phyloP scores from a whole-genome alignment of 2,113 vertebrate genomes.

The Percopsis transmontana region DNA sequence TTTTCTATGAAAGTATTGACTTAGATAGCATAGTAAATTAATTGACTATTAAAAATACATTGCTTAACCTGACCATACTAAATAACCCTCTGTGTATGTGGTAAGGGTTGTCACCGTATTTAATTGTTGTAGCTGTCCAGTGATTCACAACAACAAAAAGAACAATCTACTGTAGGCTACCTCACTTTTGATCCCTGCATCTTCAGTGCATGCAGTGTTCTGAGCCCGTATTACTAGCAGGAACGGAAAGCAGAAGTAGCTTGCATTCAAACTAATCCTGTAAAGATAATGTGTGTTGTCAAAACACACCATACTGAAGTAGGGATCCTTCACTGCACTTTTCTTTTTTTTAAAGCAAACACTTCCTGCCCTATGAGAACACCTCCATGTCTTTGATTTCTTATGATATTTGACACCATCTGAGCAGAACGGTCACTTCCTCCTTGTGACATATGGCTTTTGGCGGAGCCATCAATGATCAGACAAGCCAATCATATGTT shows the following conservation, averaged over 20 bases:
- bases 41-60: neutral
- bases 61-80: neutral
- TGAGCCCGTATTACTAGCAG: neutral
- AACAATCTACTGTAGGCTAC: neutral
- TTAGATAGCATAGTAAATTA: too few species aligned
- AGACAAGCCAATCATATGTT: constrained; percentile 68
- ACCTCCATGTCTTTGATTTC: constrained; percentile 33
- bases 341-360: constrained; percentile 50
- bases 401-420: constrained; percentile 27
- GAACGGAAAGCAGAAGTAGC: too few species aligned
- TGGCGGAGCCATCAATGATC: constrained; percentile 55
- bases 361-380: constrained; percentile 37
- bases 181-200: neutral
- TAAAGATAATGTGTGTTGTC: constrained; percentile 38
- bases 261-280: constrained; percentile 30
- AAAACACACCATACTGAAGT: constrained; percentile 23
- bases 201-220: neutral
- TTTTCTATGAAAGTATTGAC: too few species aligned
- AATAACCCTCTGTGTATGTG: neutral
- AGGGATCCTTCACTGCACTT: constrained; percentile 50
- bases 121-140: neutral
- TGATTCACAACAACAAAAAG: too few species aligned
- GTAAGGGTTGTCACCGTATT: neutral
- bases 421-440: constrained; percentile 47
- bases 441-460: constrained; percentile 75